Evolutionary conservation across 2,113 vertebrate genomes (phyloP).

Genomic region (Cinclus cinclus): DNA sequence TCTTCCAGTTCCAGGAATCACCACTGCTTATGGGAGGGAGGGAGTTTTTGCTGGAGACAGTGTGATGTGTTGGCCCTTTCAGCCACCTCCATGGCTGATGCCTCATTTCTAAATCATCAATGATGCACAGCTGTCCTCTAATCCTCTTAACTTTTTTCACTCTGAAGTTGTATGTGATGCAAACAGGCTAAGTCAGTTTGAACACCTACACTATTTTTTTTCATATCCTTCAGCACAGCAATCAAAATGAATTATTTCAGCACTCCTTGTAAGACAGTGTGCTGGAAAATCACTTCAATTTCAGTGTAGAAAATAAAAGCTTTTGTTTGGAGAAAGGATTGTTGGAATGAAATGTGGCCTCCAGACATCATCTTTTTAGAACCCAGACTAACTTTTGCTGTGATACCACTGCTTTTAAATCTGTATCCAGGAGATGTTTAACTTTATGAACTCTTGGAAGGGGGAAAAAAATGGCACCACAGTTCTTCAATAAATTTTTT

Average conservation of each 20-base stretch:
- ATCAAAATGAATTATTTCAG: slow-evolving; percentile 3
- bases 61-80: not conserved
- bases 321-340: not conserved
- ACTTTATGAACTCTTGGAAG: not conserved
- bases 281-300: not conserved
- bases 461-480: not conserved
- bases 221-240: not conserved
- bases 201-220: not conserved
- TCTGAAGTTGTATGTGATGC: slow-evolving; percentile 3
- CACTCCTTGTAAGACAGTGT: not conserved
- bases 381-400: not conserved
- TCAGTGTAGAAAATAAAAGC: not conserved
- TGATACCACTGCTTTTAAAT: not conserved
- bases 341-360: not conserved
- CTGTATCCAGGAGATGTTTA: not conserved
- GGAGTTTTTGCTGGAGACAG: not conserved
- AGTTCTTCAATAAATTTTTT: not conserved
- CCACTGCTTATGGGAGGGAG: not conserved
- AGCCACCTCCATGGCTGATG: not conserved
- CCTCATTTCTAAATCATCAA: not conserved
- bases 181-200: not conserved
- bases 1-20: not conserved
- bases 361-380: not conserved
- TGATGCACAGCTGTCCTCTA: not conserved
- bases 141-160: slow-evolving; percentile 11